Percentiles rank a stretch among this genome's conserved stretches.
phyloP scores from a whole-genome alignment of 1,140 invertebrate genomes.

The Drosophila erecta region DNA sequence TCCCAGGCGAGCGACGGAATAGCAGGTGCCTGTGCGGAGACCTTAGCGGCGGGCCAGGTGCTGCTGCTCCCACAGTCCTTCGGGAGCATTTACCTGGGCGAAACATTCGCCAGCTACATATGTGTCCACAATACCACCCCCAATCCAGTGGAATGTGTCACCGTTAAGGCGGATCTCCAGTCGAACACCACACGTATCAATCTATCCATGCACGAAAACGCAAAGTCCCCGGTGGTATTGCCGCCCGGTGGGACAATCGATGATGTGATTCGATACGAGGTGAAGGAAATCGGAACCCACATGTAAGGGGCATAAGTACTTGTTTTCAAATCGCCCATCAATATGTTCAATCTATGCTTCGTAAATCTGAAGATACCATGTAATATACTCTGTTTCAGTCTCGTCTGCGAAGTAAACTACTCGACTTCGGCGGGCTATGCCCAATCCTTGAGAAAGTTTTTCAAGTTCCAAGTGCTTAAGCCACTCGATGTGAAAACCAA shows the following conservation, averaged over 20 bases:
- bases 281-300: conserved; percentile 98
- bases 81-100: conserved; percentile 93
- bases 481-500: conserved; percentile 99
- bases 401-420: conserved; percentile 98
- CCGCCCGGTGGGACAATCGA: conserved; percentile 94
- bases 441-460: conserved; percentile 96
- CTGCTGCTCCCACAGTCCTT: conserved; percentile 97
- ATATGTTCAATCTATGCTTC: too few relatives aligned
- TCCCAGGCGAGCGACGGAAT: conserved; percentile 48
- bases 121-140: conserved; percentile 98
- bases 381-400: conserved; percentile 85
- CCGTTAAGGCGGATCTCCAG: conserved; percentile 96
- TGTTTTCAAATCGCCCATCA: too few relatives aligned
- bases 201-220: conserved; percentile 88
- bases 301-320: conserved; percentile 88
- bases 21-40: conserved; percentile 87
- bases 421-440: conserved; percentile 89
- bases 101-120: conserved; percentile 99
- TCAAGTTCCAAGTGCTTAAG: conserved; percentile 99
- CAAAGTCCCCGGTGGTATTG: conserved; percentile 88
- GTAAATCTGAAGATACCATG: too few relatives aligned
- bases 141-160: conserved; percentile 92
- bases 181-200: conserved; percentile 94
- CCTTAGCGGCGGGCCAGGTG: conserved; percentile 93
- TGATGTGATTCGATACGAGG: conserved; percentile 98